Evolutionary conservation across 2,113 vertebrate species (phyloP), one percentile per base, ranked within the genome.

Genomic region (Spea bombifrons): DNA sequence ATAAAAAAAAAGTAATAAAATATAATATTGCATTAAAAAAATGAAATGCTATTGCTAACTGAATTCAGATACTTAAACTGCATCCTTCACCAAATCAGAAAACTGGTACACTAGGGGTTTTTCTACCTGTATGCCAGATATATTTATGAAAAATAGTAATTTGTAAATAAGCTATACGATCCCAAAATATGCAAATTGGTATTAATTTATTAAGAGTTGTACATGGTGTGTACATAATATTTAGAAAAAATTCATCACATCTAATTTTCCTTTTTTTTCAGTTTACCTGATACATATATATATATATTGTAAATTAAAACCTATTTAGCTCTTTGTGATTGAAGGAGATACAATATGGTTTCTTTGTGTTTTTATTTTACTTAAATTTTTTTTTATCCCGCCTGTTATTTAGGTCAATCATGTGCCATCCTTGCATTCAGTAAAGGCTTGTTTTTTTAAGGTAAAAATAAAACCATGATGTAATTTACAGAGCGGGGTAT

Each of bases 191-290:
- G 95, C 96, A 97, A 92, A 97, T 96, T 93, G 93, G 95, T 98
- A 97, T 98, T 99, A 98, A 99, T 98, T 99, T 99, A 99, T 99
- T 99, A 93, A 95, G 93, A 94, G 88, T 93, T 98, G 97, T 98
- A 97, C 94, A 98, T 94, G 92, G 91, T 91, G 91, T 98, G 97
- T 98, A 97, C 91, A 97, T 92, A 94, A 92, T 97, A 96, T 95
- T 92, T 96, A 90, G 93, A 97, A 92, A 95, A 91, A 94, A 95
- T 88, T 94, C 89, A 81, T 92, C 83, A 87, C 92, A 91, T 94
- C 92, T 93, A 90, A 92, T 81, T 82, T 73, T 82, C 63, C 81
- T 7, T 49, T 84, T 88, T 86, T 82, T 87, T 46, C 88, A 91
- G 95, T 96, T 95, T 94, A 93, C 93, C 94, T 93, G 88, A 93